Evolutionary conservation across 2,797 vertebrate genomes (phyloP).

Genomic region (Bradypodion ventrale): DNA sequence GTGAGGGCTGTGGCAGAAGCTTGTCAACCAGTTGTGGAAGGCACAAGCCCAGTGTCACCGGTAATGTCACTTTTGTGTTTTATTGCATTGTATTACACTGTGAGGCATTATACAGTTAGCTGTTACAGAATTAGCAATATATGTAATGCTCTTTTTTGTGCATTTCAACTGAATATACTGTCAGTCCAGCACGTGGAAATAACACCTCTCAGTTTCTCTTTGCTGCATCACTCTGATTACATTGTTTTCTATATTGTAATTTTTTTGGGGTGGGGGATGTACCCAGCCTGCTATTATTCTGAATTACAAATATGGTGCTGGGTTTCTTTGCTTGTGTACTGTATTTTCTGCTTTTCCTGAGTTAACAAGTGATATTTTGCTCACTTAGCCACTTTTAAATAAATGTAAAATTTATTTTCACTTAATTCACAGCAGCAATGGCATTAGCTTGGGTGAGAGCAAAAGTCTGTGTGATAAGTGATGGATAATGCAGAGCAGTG

Average conservation of each 20-base stretch:
- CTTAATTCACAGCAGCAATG: not conserved
- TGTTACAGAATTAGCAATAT: not conserved
- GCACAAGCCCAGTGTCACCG: slow-evolving; percentile 90
- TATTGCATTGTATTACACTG: not conserved
- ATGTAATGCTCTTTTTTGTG: not conserved
- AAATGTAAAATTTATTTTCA: not conserved
- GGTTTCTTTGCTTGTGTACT: not conserved
- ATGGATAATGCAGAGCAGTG: not conserved
- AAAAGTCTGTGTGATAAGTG: too few species aligned
- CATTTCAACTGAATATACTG: not conserved
- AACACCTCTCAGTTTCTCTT: not conserved
- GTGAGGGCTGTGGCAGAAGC: slow-evolving; percentile 98
- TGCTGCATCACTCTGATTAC: not conserved
- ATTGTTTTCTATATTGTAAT: not conserved
- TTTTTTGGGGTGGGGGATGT: not conserved
- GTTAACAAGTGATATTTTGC: not conserved
- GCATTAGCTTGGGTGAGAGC: not conserved
- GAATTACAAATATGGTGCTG: not conserved
- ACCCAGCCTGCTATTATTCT: not conserved
- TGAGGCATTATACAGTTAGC: not conserved
- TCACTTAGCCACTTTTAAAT: not conserved
- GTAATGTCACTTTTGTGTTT: slow-evolving; percentile 73
- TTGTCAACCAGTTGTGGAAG: slow-evolving; percentile 93
- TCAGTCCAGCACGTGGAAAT: not conserved
- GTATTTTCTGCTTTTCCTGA: too few species aligned